Evolutionary conservation across 2,797 vertebrate species (phyloP).

Genomic region (Phoebastria nigripes): DNA sequence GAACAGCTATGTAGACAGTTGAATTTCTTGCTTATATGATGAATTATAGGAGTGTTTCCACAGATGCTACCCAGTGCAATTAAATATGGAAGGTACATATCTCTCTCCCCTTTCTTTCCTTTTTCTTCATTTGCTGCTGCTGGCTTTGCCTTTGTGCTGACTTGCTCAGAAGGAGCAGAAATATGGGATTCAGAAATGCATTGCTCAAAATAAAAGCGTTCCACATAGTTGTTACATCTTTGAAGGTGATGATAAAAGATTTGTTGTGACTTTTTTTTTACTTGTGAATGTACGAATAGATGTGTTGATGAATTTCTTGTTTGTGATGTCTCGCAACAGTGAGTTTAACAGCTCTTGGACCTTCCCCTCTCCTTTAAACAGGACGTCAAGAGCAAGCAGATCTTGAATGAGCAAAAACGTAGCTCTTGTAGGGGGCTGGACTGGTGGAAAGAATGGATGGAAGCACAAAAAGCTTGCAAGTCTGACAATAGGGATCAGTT

Average conservation of each 20-base stretch:
- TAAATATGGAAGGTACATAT: not conserved
- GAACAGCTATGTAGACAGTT: not conserved
- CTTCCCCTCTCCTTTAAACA: not conserved
- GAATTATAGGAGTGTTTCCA: not conserved
- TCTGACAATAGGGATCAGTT: not conserved
- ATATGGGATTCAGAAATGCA: not conserved
- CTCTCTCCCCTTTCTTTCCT: not conserved
- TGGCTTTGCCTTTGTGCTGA: not conserved
- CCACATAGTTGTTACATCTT: not conserved
- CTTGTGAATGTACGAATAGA: not conserved
- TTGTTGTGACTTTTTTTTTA: not conserved
- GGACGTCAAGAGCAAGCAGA: not conserved
- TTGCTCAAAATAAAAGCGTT: not conserved
- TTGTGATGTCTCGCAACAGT: not conserved
- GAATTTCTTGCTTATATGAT: not conserved
- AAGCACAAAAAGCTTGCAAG: not conserved
- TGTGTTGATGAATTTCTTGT: not conserved
- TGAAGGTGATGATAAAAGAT: not conserved
- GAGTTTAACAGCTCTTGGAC: not conserved
- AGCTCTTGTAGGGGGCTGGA: not conserved
- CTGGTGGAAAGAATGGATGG: not conserved
- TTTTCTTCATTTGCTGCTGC: not conserved
- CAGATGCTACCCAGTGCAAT: not conserved
- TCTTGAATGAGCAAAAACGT: not conserved
- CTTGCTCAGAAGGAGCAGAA: conserved; percentile 1